Base-by-base conservation (phyloP, 1,140 invertebrate genomes). In the Linepithema humile region DNA sequence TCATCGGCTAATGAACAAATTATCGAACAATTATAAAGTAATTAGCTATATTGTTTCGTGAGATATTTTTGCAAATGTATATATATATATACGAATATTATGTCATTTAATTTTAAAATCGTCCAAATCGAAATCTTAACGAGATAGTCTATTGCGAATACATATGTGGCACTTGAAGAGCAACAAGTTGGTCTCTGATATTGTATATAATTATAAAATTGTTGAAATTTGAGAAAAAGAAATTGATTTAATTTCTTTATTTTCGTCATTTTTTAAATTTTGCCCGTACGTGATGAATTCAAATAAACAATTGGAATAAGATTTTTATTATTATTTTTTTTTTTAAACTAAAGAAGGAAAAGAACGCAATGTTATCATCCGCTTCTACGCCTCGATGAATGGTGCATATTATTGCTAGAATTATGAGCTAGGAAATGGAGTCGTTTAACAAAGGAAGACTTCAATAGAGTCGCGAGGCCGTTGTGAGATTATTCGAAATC, bases 391-490 rank as follows among this genome's bases (percentile, higher is more conserved):
- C n/a, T n/a, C n/a, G n/a, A n/a, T n/a, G n/a, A n/a, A n/a, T n/a
- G n/a, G 20, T 9, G 48, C 20, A 17, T 3, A 17, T 70, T 17
- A 32, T 7, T 17, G 40, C 12, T 6, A 12, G 6, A 20, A 35
- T 75, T 75, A 26, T 15, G 38, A 10, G 12, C 38, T 48, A n/a
- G 40, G 6, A 64, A 23, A n/a, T 45, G 29, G 40, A 74, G 38
- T 10, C 17, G 38, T 45, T 3, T 62, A 17, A 75, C 73, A 62
- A 74, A 75, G 73, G 9, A 72, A 55, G n/a, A n/a, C 40, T 74
- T 45, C 57, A 12, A n/a, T 20, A 38, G 15, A 53, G n/a, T n/a
- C 35, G 35, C 50, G 17, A 55, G 32, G 29, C 26, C 32, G 35
- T 38, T 9, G 50, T 9, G 26, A 12, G 20, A 67, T 70, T 53